These are phyloP conservation scores for Triplophysa yarkandensis DNA, from an alignment of 2,797 vertebrate genomes.

Conservation along the genomic window DNA sequence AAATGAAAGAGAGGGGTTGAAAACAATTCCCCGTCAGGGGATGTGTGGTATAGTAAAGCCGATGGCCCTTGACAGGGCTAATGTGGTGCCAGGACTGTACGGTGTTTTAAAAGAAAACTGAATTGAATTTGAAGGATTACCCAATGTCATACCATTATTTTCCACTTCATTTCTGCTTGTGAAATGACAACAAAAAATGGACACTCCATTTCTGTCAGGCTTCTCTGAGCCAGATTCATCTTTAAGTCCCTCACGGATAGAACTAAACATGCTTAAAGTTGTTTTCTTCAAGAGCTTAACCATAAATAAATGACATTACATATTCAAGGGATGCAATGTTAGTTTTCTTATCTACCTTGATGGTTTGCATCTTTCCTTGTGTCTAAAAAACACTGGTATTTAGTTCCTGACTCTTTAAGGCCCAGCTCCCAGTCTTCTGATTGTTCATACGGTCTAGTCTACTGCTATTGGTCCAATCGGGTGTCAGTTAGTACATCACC, in stretches of 20 bases:
- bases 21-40: constrained; percentile 42
- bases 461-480: too few relatives aligned
- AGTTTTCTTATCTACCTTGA: too few relatives aligned
- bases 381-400: too few relatives aligned
- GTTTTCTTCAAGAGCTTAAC: too few relatives aligned
- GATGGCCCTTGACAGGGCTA: constrained; percentile 51
- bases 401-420: too few relatives aligned
- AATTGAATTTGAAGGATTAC: constrained; percentile 57
- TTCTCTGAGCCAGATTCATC: constrained; percentile 5
- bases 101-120: constrained; percentile 48
- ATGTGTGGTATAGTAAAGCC: constrained; percentile 25
- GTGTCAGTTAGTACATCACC: too few relatives aligned
- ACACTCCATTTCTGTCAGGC: constrained; percentile 20
- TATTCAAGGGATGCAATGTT: too few relatives aligned
- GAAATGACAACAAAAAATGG: constrained; percentile 46
- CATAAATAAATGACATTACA: too few relatives aligned
- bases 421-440: too few relatives aligned
- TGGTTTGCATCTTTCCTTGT: too few relatives aligned
- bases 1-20: constrained; percentile 6
- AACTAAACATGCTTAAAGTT: too few relatives aligned
- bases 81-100: constrained; percentile 44
- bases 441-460: too few relatives aligned
- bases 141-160: constrained; percentile 55
- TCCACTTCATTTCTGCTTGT: constrained; percentile 51
- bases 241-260: constrained; percentile 10